Evolutionary conservation across 2,113 vertebrate genomes (phyloP), one percentile per base, ranked within the genome.

Genomic region (Gavia stellata): DNA sequence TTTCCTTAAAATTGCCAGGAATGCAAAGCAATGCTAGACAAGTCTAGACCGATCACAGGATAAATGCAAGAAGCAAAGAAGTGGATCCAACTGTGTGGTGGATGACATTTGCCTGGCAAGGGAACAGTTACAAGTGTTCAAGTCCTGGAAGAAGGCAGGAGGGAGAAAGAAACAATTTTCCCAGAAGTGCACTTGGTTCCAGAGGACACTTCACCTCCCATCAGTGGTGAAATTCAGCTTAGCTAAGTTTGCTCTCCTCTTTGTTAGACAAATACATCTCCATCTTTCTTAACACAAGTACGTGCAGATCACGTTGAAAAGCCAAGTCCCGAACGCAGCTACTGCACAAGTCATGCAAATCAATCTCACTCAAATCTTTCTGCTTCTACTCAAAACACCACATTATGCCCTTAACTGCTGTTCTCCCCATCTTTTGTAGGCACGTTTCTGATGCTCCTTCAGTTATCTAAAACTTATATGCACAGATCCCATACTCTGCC

Each of bases 21-120:
- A 94, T 91, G 86, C 90, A 86, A 59, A 73, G 80, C 83, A 85
- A 59, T 44, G 33, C 75, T 67, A 81, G 90, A 94, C 83, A 85
- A 93, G 83, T 88, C 87, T 91, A 88, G 90, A 93, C 95, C 70
- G 70, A 91, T 88, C 2, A 1, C 53, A 78, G 83, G 55, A 68
- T 55, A 81, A 88, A 85, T 65, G 73, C 79, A 91, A 81, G 66
- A 88, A 67, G 58, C 53, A 78, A 80, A 45, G 58, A 79, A 86
- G 55, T 68, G 42, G 73, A 84, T 90, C 86, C 92, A 90, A 1
- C 67, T 92, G 52, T 62, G 63, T 25, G 52, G 52, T 56, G 29
- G 42, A 81, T 56, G 59, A 91, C 80, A 88, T 93, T 81, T 73
- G 55, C 74, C 74, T 88, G 80, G 78, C 67, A 90, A 56, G 15